Conservation (phyloP, 2,888 invertebrate species). For the Iselma pallidipennis region DNA sequence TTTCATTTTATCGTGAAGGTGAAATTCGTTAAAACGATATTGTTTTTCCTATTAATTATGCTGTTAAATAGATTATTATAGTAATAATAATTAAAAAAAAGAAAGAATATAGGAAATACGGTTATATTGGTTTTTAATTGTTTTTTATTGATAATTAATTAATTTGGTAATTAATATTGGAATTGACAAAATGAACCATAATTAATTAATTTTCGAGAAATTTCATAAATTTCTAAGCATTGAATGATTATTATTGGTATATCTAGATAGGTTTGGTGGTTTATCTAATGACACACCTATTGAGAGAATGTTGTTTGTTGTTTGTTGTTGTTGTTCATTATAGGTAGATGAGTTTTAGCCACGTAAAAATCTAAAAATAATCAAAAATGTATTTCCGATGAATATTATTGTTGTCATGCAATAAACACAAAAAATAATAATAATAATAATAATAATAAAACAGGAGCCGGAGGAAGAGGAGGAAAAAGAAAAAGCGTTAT, state of each 20-base stretch:
- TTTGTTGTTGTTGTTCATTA: not conserved
- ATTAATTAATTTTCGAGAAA: no score
- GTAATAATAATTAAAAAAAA: not conserved
- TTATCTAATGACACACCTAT: not conserved
- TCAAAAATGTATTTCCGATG: not conserved
- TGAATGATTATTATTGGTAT: not conserved
- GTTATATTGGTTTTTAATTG: not conserved
- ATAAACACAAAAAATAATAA: no score
- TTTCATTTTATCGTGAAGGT: not conserved
- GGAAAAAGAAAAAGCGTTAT: no score
- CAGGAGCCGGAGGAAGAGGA: no score
- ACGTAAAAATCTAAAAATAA: not conserved
- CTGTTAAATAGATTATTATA: no score
- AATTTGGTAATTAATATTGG: no score
- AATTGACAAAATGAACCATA: no score
- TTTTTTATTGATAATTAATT: no score
- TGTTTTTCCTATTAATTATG: no score
- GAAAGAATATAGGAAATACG: not conserved
- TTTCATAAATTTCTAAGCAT: no score
- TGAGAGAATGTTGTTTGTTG: not conserved
- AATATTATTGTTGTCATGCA: no score
- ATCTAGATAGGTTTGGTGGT: conserved; percentile 1
- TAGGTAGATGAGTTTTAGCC: not conserved
- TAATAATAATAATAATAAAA: no score
- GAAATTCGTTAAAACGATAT: not conserved